Evolutionary conservation across 2,113 vertebrate genomes (phyloP).

Genomic region (Myanophis thanlyinensis): DNA sequence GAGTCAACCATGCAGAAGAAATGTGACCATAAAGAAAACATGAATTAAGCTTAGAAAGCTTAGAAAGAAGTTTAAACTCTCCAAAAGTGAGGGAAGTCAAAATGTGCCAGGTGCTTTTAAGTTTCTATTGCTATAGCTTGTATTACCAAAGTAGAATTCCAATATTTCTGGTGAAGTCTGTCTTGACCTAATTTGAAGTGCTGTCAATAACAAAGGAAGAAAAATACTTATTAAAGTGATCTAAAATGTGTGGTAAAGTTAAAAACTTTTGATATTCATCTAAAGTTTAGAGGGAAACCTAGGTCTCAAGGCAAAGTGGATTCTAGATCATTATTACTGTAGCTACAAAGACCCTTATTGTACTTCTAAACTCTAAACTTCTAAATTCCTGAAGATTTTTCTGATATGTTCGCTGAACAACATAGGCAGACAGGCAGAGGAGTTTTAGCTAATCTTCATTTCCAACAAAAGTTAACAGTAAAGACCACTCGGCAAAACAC

Average conservation of each 20-base stretch:
- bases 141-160: not conserved
- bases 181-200: not conserved
- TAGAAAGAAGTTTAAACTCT: not conserved
- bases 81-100: not conserved
- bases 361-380: too few relatives aligned
- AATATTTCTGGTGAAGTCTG: not conserved
- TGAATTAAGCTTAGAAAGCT: not conserved
- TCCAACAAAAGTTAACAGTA: too few relatives aligned
- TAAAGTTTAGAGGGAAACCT: not conserved
- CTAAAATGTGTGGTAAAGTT: not conserved
- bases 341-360: not conserved
- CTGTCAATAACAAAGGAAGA: not conserved
- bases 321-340: not conserved
- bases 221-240: not conserved
- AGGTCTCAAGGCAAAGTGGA: not conserved
- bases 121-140: not conserved
- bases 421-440: too few relatives aligned
- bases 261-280: not conserved
- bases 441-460: too few relatives aligned
- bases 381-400: not conserved
- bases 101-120: not conserved
- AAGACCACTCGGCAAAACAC: too few relatives aligned
- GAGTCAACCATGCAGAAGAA: not conserved
- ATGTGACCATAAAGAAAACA: not conserved
- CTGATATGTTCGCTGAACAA: too few relatives aligned